Base-by-base conservation (phyloP, 2,113 vertebrate species). In the Climacteris rufus region DNA sequence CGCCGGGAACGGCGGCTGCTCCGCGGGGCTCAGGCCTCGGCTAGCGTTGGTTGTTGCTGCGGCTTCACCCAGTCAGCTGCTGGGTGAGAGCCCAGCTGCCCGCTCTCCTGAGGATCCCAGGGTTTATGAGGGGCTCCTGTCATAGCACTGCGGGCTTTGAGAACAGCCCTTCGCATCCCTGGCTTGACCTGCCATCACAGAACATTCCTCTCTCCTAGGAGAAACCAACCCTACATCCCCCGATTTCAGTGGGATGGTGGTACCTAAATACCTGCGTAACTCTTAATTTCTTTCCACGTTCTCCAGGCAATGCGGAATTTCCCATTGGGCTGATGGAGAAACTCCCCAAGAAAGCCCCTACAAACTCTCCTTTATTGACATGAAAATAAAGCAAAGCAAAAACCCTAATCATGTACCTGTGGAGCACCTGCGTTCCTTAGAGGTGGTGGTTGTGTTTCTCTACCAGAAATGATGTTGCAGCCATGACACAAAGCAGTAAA, bases 41-140 rank as follows among this genome's bases (percentile, higher is more conserved):
- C 17, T 7, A 0, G 5, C 44, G 3, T 11, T 4, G 44, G 3
- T 15, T 28, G 49, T 7, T 30, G 30, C 27, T 44, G 47, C 3
- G 40, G 30, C 56, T 64, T 52, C n/a, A 3, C 21, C 12, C n/a
- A 4, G 22, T 42, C 15, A 1, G 1, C 33, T 19, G 7, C 33
- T 24, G 21, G 20, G 63, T 14, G 54, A 13, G 13, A 5, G 4
- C 13, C 7, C 7, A 0, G 33, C 19, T 39, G 57, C 28, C 24
- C 6, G 2, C 27, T 13, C 7, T 28, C 24, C 66, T 12, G 49
- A 33, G 35, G 31, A 4, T 14, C 11, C 11, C 30, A 1, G 35
- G 8, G 7, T 4, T 22, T 53, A 6, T 1, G 18, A 23, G 47
- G 11, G 31, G 17, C 37, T 56, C 18, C 45, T 13, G 21, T 10